These are phyloP conservation scores for Coregonus sp. DNA, from an alignment of 2,797 vertebrate genomes.

Conservation along the genomic window DNA sequence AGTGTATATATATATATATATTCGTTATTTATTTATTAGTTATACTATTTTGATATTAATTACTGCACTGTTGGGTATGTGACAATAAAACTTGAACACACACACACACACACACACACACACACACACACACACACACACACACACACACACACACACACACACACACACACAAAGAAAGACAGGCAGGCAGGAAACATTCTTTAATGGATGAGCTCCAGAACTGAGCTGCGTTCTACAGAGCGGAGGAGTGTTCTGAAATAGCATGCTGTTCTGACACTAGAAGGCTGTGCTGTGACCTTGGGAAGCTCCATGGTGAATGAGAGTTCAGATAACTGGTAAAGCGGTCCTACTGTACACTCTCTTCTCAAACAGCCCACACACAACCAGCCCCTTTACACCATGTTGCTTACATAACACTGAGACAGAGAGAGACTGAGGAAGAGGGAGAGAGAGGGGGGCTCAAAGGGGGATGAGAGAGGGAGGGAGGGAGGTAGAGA, in stretches of 20 bases:
- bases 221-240: background rate
- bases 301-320: conserved; percentile 60
- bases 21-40: no score
- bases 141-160: no score
- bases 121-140: no score
- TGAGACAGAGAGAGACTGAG: background rate
- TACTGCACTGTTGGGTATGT: no score
- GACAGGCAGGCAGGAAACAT: background rate
- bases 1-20: no score
- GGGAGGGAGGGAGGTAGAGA: background rate
- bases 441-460: background rate
- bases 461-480: background rate
- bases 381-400: background rate
- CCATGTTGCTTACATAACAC: conserved; percentile 58
- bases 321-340: conserved; percentile 64
- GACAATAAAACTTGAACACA: no score
- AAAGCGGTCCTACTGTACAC: conserved; percentile 54
- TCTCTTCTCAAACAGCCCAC: conserved; percentile 34
- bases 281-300: conserved; percentile 56
- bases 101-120: no score
- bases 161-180: no score
- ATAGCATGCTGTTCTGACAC: conserved; percentile 34
- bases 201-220: no score
- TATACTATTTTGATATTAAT: no score
- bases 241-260: conserved; percentile 44